Evolutionary conservation across 2,888 invertebrate genomes (phyloP).

Genomic region (Ormia ochracea): DNA sequence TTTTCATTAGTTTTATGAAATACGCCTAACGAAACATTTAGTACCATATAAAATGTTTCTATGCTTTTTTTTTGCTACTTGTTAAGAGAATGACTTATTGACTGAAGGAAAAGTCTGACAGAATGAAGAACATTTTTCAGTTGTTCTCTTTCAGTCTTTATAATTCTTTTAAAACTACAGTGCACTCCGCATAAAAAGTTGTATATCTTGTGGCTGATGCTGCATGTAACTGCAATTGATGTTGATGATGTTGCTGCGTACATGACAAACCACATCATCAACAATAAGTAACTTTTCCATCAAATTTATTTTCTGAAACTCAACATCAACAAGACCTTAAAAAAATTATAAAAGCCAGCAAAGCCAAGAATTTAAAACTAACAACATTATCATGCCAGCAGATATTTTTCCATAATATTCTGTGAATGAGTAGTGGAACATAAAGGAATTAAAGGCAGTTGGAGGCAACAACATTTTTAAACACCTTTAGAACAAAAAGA

Average conservation of each 20-base stretch:
- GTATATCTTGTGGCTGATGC: background rate
- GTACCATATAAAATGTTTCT: background rate
- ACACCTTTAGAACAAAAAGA: background rate
- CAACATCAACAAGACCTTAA: conserved; percentile 34
- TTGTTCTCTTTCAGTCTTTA: conserved; percentile 28
- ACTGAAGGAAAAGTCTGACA: background rate
- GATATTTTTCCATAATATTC: conserved; percentile 21
- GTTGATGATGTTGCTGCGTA: conserved; percentile 54
- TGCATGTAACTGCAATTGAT: conserved; percentile 32
- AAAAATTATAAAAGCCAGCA: background rate
- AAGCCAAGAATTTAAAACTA: conserved; percentile 9
- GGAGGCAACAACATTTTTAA: background rate
- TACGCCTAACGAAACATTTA: too few relatives aligned
- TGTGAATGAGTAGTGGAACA: conserved; percentile 3
- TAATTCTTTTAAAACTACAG: background rate
- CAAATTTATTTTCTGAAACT: conserved; percentile 34
- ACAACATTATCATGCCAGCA: conserved; percentile 11
- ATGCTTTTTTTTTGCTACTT: background rate
- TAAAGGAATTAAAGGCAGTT: conserved; percentile 26
- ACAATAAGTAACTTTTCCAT: conserved; percentile 56
- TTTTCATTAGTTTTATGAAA: too few relatives aligned
- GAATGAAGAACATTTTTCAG: background rate
- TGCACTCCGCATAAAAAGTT: background rate
- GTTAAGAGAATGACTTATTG: background rate
- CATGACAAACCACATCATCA: conserved; percentile 54